phyloP scores from a whole-genome alignment of 2,113 vertebrate species.

The Glaucomys volans region DNA sequence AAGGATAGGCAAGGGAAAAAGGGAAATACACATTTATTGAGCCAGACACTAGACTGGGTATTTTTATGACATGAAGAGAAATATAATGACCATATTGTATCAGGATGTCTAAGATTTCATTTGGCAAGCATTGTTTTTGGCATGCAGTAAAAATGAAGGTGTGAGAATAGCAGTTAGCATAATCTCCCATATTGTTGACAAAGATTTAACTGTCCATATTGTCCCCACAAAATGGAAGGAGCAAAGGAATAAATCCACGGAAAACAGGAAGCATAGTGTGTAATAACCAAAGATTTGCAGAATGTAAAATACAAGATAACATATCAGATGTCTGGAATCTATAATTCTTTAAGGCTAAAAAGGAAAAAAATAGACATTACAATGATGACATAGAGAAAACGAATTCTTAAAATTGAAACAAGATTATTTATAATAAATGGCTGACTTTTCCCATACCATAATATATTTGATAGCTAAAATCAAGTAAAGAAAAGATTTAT shows the following conservation, averaged over 20 bases:
- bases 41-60: conserved; percentile 59
- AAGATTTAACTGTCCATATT: not conserved
- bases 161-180: conserved; percentile 19
- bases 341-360: conserved; percentile 40
- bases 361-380: not conserved
- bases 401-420: conserved; percentile 38
- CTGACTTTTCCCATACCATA: conserved; percentile 1
- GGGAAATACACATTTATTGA: conserved; percentile 77
- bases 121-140: conserved; percentile 64
- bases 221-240: not conserved
- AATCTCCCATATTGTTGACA: not conserved
- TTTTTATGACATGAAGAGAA: conserved; percentile 67
- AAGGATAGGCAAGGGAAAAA: conserved; percentile 64
- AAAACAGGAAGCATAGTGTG: not conserved
- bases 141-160: conserved; percentile 63
- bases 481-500: conserved; percentile 30
- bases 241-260: not conserved
- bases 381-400: conserved; percentile 34
- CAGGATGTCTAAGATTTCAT: conserved; percentile 51
- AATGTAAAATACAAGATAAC: conserved; percentile 33
- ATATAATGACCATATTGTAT: conserved; percentile 52
- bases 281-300: conserved; percentile 36
- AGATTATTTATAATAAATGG: conserved; percentile 42
- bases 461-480: conserved; percentile 50
- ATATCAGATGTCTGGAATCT: not conserved